Conservation (phyloP, 2,797 vertebrate species). For the Sebastes steindachneri region DNA sequence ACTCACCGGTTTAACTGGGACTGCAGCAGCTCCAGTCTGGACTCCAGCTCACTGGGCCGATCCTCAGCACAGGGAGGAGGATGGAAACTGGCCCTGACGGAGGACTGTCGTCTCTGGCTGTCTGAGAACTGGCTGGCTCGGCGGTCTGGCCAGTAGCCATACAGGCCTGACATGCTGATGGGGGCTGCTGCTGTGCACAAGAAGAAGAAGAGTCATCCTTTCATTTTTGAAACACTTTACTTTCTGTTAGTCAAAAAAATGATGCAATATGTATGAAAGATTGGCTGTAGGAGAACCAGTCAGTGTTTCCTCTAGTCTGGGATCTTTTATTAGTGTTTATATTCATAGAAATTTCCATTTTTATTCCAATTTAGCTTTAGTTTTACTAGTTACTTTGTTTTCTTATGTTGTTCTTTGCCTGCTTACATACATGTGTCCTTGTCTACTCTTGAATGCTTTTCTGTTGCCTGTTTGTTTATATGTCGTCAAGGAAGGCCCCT, state of each 20-base stretch:
- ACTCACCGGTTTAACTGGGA: constrained; percentile 92
- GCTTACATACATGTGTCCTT: too few relatives aligned
- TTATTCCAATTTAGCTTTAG: neutral
- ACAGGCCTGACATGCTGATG: constrained; percentile 83
- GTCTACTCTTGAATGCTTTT: too few relatives aligned
- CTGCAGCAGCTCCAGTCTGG: constrained; percentile 92
- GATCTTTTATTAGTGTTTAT: neutral
- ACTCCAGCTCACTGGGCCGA: constrained; percentile 86
- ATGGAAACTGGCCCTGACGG: constrained; percentile 75
- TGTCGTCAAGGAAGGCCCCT: too few relatives aligned
- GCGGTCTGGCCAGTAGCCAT: constrained; percentile 88
- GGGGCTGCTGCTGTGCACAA: constrained; percentile 65
- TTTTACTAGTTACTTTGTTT: neutral
- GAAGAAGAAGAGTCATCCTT: neutral
- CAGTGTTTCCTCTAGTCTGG: neutral
- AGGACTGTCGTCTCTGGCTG: constrained; percentile 78
- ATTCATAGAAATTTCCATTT: neutral
- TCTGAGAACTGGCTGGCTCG: constrained; percentile 75
- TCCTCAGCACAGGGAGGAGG: constrained; percentile 70
- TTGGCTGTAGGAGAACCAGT: neutral
- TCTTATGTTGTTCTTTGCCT: too few relatives aligned
- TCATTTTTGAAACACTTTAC: neutral
- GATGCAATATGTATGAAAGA: neutral
- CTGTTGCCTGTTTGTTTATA: too few relatives aligned
- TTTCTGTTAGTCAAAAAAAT: neutral